Percentiles rank a stretch among this genome's conserved stretches.
phyloP scores from a whole-genome alignment of 2,113 vertebrate genomes.

The Corythaixoides concolor region DNA sequence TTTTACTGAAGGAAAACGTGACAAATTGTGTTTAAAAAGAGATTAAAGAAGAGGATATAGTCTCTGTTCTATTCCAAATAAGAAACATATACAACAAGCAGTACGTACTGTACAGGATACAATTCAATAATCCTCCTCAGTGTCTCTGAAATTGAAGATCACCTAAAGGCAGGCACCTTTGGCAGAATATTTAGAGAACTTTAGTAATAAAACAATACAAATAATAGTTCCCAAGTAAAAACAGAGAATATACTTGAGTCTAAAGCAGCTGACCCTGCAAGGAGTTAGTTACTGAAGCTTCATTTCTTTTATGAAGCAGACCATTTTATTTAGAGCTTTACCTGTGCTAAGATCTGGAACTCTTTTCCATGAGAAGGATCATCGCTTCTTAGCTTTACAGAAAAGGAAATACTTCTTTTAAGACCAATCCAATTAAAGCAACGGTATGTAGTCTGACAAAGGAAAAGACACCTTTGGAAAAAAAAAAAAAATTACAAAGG shows the following conservation, averaged over 20 bases:
- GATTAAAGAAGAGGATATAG: not conserved
- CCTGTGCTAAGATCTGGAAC: not conserved
- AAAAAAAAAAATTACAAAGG: not conserved
- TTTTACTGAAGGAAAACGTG: not conserved
- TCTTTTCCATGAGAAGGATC: not conserved
- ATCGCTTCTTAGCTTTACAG: not conserved
- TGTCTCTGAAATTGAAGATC: not conserved
- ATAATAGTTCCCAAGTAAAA: not conserved
- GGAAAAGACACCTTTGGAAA: not conserved
- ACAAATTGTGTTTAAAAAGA: not conserved
- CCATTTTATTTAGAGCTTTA: not conserved
- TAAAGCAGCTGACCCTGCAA: not conserved
- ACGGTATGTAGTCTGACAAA: not conserved
- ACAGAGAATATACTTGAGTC: not conserved
- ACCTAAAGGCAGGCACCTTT: not conserved
- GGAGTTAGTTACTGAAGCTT: not conserved
- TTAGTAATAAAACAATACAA: not conserved
- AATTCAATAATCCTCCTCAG: not conserved
- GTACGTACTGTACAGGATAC: not conserved
- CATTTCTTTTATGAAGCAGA: not conserved
- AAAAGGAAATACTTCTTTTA: not conserved
- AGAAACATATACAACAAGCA: not conserved
- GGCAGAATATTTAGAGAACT: not conserved
- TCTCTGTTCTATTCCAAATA: not conserved
- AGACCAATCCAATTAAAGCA: not conserved